phyloP scores from a whole-genome alignment of 2,113 vertebrate species.

The Abramis brama region DNA sequence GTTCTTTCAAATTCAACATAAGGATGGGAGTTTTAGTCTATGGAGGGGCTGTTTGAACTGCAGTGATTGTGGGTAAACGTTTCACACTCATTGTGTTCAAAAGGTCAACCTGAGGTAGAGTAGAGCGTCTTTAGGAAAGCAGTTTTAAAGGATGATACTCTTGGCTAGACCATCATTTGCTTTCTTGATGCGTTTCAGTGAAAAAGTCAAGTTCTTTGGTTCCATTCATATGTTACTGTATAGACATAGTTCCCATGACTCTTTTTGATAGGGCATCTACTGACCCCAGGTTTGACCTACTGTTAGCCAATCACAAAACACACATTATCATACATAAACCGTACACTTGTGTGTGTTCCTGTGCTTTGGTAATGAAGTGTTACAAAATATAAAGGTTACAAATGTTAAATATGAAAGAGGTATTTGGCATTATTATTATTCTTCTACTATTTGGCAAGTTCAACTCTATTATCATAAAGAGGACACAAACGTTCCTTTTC shows the following conservation, averaged over 20 bases:
- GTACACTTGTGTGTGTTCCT: slow-evolving; percentile 51
- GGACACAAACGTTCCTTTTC: slow-evolving; percentile 56
- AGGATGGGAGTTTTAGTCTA: slow-evolving; percentile 27
- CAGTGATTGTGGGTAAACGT: slow-evolving; percentile 58
- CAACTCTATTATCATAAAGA: slow-evolving; percentile 63
- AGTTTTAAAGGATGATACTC: not conserved
- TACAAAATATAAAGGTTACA: slow-evolving; percentile 64
- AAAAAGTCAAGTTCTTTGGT: slow-evolving; percentile 61
- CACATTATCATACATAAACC: slow-evolving; percentile 29
- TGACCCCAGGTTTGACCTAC: slow-evolving; percentile 59
- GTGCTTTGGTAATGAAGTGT: slow-evolving; percentile 68
- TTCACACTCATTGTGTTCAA: slow-evolving; percentile 59
- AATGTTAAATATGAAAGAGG: slow-evolving; percentile 66
- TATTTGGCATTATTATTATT: slow-evolving; percentile 73
- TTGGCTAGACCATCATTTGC: not conserved
- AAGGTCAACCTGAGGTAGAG: slow-evolving; percentile 56
- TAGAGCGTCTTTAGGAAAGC: slow-evolving; percentile 43
- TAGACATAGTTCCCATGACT: slow-evolving; percentile 41
- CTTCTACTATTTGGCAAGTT: slow-evolving; percentile 73
- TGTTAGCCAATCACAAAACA: slow-evolving; percentile 53
- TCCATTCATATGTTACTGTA: slow-evolving; percentile 49
- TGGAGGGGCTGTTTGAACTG: slow-evolving; percentile 36
- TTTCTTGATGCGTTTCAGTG: slow-evolving; percentile 18
- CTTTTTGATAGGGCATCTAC: slow-evolving; percentile 42
- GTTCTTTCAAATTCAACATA: slow-evolving; percentile 50